Conservation (phyloP, 2,113 vertebrate species). For the Oryzias melastigma region DNA sequence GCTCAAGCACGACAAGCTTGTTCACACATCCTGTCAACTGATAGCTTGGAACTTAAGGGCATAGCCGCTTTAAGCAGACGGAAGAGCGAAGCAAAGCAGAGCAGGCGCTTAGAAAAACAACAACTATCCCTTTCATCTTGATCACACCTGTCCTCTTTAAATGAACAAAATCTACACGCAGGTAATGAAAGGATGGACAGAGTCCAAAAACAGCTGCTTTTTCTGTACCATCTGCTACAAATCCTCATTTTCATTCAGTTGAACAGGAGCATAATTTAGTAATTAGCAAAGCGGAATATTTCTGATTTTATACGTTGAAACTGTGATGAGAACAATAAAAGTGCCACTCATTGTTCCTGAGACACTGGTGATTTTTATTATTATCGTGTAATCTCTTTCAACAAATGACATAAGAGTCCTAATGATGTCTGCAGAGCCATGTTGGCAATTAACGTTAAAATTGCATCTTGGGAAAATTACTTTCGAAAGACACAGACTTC, state of each 20-base stretch:
- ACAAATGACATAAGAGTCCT: neutral
- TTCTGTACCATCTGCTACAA: neutral
- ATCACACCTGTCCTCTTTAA: constrained; percentile 39
- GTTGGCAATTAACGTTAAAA: no score
- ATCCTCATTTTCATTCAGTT: neutral
- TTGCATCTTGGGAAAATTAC: no score
- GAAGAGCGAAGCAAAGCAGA: constrained; percentile 9
- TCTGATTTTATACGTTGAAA: neutral
- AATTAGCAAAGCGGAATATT: neutral
- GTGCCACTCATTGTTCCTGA: neutral
- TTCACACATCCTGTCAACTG: constrained; percentile 52
- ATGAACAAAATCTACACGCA: constrained; percentile 18
- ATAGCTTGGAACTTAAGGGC: constrained; percentile 40
- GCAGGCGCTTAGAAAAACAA: neutral
- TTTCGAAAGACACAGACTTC: no score
- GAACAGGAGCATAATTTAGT: neutral
- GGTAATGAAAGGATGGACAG: constrained; percentile 45
- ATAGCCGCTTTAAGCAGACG: constrained; percentile 29
- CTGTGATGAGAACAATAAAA: neutral
- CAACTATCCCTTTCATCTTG: constrained; percentile 23
- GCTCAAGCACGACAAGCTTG: constrained; percentile 46
- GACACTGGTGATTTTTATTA: neutral
- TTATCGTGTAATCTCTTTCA: neutral
- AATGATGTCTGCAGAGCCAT: neutral
- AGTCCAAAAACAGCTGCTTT: neutral